Conservation (phyloP, 1,140 invertebrate species). For the Odontomachus brunneus region DNA sequence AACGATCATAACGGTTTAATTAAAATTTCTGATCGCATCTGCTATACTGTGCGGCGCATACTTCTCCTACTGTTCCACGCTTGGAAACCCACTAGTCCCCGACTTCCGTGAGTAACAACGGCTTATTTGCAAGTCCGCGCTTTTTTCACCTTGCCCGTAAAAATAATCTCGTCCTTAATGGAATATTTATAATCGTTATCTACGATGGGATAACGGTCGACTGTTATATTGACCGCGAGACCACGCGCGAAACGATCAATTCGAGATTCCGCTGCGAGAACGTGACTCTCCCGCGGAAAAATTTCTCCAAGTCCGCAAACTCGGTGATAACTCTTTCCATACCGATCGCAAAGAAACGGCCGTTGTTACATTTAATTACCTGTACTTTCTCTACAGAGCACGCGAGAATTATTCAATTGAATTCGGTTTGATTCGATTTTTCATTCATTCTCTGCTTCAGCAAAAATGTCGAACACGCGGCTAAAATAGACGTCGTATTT, state of each 20-base stretch:
- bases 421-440: slow-evolving; percentile 4
- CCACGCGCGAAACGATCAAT: not conserved
- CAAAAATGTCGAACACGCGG: not conserved
- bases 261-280: not conserved
- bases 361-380: not conserved
- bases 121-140: slow-evolving; percentile 49
- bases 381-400: slow-evolving; percentile 15
- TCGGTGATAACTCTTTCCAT: not conserved
- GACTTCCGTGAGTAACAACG: slow-evolving; percentile 54
- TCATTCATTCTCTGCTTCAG: slow-evolving; percentile 5
- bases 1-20: slow-evolving; percentile 41
- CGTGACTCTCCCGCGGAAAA: not conserved
- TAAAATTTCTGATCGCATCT: slow-evolving; percentile 53
- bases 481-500: not conserved
- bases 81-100: slow-evolving; percentile 15
- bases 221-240: not conserved
- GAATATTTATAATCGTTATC: not conserved
- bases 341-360: not conserved
- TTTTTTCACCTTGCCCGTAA: slow-evolving; percentile 16
- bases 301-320: not conserved
- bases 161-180: not conserved
- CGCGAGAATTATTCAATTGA: not conserved
- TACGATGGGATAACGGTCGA: not conserved
- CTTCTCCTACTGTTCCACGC: slow-evolving; percentile 29
- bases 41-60: not conserved